Base-by-base conservation (phyloP, 2,888 invertebrate genomes). In the Stenotaenia linearis region DNA sequence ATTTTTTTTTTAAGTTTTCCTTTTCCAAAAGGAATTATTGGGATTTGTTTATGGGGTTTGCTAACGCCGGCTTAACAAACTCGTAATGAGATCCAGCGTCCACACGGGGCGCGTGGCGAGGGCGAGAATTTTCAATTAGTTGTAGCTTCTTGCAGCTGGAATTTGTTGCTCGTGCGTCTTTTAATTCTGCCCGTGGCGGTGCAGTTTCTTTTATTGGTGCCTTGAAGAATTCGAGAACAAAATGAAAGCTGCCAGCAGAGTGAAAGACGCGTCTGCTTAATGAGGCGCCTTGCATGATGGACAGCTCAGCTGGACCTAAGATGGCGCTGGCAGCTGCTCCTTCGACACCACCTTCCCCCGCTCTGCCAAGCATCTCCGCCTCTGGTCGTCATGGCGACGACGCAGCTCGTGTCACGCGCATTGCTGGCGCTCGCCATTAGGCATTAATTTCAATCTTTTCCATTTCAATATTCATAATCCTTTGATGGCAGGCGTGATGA, bases 391-490 rank as follows among this genome's bases (percentile, higher is more conserved):
- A 50, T 50, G 50, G 50, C 50, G 50, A 50, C 50, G 50, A 21
- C 50, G 50, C 50, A 50, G 50, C 50, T 15, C 50, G 50, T 50
- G 50, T 18, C 50, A 50, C 50, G 50, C 50, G 50, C 50, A 50
- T 50, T 50, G 50, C 50, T 50, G 76, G 76, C 76, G 76, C 76
- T 76, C 76, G 76, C 45, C 45, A 50, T 28, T 40, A 50, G 21
- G 78, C 78, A 78, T 78, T 78, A 78, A 78, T 78, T 78, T 78
- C 78, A 78, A 78, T 78, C 40, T 78, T 78, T 32, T 28, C 32
- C 45, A 78, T 78, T 78, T 78, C 78, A 78, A 78, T 78, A 78
- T 78, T 78, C 78, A 28, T 78, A 78, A 78, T 40, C 78, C 78
- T 50, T 25, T 25, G 50, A 37, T 76, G 40, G 78, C 23, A 23